Base-by-base conservation (phyloP, 2,113 vertebrate species). In the Galemys pyrenaicus region DNA sequence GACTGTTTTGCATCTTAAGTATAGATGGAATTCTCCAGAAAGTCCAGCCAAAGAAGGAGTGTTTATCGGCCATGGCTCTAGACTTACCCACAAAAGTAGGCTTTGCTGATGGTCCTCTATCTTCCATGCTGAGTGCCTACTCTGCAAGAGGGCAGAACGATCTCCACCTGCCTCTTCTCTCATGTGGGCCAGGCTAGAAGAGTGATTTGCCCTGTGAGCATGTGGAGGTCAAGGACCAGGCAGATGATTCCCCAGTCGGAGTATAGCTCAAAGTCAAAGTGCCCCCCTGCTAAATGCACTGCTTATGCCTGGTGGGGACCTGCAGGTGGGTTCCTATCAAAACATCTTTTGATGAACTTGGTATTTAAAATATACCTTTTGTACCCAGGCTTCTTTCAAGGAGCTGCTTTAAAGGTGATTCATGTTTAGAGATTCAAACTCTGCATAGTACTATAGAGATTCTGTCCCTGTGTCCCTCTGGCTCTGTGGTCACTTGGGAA, bases 61-160 rank as follows among this genome's bases (percentile, higher is more conserved):
- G 1, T 30, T 60, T 30, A 2, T 1, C 8, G 7, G 1, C 5
- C 10, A 0, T 0, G 30, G 9, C 30, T 32, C 30, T 4, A 2
- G 49, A 19, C 39, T 5, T 4, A 1, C 0, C 7, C 24, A 22
- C 3, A 37, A 3, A 37, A 54, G 0, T 28, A 17, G 24, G n/a
- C 37, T 39, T 32, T 9, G 37, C 7, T 0, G 15, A 17, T 0
- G 15, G 5, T 10, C 26, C 1, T 49, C 17, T 39, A 1, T 73
- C 37, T 0, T 5, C 19, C 51, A 54, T 54, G 51, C 3, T 49
- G 1, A 74, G 15, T 1, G 3, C 24, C 35, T 46, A 32, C 35
- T n/a, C 30, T 13, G 7, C 2, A 0, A 35, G 1, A 1, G 6
- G 26, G 30, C 0, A 6, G 37, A 9, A 0, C 0, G 1, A 2